Base-by-base conservation (phyloP, 2,888 invertebrate genomes). In the Ypsolopha sequella region DNA sequence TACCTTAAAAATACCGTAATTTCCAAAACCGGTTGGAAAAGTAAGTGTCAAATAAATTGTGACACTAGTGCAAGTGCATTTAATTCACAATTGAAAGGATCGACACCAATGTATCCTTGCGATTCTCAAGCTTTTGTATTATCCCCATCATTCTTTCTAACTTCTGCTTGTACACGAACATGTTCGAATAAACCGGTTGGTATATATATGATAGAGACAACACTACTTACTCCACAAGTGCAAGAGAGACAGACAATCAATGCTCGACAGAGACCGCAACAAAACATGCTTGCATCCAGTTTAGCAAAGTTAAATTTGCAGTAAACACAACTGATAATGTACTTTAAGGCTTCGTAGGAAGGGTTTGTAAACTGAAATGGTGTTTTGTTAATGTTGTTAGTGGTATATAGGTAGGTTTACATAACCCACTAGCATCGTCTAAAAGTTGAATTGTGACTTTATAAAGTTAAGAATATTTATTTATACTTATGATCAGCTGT, bases 111-210 rank as follows among this genome's bases (percentile, higher is more conserved):
- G n/a, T n/a, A n/a, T n/a, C n/a, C n/a, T n/a, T n/a, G n/a, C n/a
- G n/a, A n/a, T n/a, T 39, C 10, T 7, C 1, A 10, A 39, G 39
- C 44, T n/a, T 36, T 13, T 14, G 52, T 38, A 51, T 38, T 55
- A 55, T 71, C 71, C 58, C 54, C 54, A 54, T 52, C 61, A 66
- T 68, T 66, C 69, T 70, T 65, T 63, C 64, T 56, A 57, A 49
- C 55, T 59, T 58, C 57, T 54, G 59, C 60, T 61, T 63, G 65
- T 53, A 63, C 59, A 63, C 65, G 65, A 65, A 65, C 68, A 63
- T 69, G 67, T 69, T 65, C 66, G 66, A 65, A 58, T 58, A 60
- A 62, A 76, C 76, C 76, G 74, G 76, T 76, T 76, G 63, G 60
- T 52, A 62, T 54, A 62, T 58, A 61, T 58, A 58, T 52, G 68